Evolutionary conservation across 2,888 invertebrate species (phyloP).

Genomic region (Incurvaria masculella): DNA sequence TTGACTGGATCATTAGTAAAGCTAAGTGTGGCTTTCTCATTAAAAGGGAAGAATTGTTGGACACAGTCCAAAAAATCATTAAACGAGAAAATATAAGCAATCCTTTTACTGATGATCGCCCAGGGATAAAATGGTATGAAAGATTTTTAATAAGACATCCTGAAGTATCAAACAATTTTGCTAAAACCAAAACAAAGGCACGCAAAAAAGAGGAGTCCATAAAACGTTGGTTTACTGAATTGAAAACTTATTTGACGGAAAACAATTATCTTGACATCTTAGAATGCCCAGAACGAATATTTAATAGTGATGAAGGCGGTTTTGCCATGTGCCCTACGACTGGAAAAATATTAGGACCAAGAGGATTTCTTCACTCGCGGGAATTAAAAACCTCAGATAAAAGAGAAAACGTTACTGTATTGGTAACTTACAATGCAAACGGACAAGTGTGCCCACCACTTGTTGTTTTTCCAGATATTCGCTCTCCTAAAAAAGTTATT

Average conservation of each 20-base stretch:
- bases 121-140: conserved; percentile 19
- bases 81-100: too few species aligned
- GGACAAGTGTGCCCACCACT: conserved; percentile 13
- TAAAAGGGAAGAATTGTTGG: conserved; percentile 19
- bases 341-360: conserved; percentile 22
- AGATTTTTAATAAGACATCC: conserved; percentile 21
- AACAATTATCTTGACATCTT: conserved; percentile 19
- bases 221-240: conserved; percentile 21
- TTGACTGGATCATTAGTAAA: conserved; percentile 20
- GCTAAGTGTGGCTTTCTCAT: conserved; percentile 24
- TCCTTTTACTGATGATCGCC: background rate
- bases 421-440: conserved; percentile 15
- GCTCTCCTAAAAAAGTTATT: conserved; percentile 11
- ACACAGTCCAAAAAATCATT: conserved; percentile 19
- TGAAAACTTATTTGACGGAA: conserved; percentile 18
- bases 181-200: conserved; percentile 22
- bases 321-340: conserved; percentile 20
- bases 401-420: conserved; percentile 19
- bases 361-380: conserved; percentile 19
- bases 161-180: conserved; percentile 17
- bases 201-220: conserved; percentile 21
- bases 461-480: conserved; percentile 12
- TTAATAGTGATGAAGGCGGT: conserved; percentile 21
- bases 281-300: conserved; percentile 18
- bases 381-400: conserved; percentile 18